Base-by-base conservation (phyloP, 2,888 invertebrate genomes). In the Chrysodeixis includens region DNA sequence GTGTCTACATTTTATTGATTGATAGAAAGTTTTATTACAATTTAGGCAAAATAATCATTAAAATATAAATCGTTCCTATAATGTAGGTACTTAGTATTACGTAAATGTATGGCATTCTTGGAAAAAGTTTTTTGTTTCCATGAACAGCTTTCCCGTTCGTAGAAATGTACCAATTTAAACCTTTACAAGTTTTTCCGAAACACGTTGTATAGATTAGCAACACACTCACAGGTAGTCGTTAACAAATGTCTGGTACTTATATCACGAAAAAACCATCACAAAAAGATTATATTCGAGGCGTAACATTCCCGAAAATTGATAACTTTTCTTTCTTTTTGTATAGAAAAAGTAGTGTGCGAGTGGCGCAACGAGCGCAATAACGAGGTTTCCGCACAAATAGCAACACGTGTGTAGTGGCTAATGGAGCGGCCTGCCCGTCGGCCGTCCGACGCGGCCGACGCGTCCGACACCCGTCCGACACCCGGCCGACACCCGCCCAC, bases 371-470 rank as follows among this genome's bases (percentile, higher is more conserved):
- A 79, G 83, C 56, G 83, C 76, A 84, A 84, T 90, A 90, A 90
- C 88, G 83, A 90, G 88, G 85, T 91, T 91, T 89, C 75, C 83
- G 71, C 80, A 78, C 85, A 88, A 89, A 88, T 83, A 88, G 87
- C 87, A 86, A 86, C 87, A 88, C 86, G 88, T 90, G 87, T 88
- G 85, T 76, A 76, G 70, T 68, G 79, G 81, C 86, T 89, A 87
- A 88, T 88, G 86, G 77, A 76, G 66, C 69, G 69, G 52, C 70
- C 59, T 60, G 65, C 67, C 76, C 76, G 80, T 76, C 78, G 74
- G 54, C 58, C 57, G 60, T 26, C 18, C 64, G 61, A 46, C 32
- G 7, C 58, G 53, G 7, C 55, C 64, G 54, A 22, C 32, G 46
- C 35, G 55, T 51, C 35, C 35, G 35, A 18, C 22, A 30, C 52